A percentile compares a stretch with the other conserved stretches of the same genome.
Conservation (phyloP, 2,888 invertebrate genomes). For the Megamerina dolium region DNA sequence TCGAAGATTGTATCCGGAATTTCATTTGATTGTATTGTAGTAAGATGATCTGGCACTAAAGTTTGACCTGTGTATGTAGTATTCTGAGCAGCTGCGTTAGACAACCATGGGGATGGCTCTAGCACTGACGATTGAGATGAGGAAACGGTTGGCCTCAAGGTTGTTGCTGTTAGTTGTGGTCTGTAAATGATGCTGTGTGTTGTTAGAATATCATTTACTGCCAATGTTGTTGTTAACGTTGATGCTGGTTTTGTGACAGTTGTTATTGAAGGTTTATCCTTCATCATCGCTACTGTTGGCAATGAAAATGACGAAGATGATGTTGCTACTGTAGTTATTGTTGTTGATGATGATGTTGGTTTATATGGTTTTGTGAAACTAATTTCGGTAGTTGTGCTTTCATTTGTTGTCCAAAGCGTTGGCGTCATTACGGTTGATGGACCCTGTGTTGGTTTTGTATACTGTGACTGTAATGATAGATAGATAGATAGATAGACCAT, state of each 20-base stretch:
- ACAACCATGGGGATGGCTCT: constrained; percentile 6
- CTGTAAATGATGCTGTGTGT: too few relatives aligned
- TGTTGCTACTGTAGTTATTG: constrained; percentile 9
- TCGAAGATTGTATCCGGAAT: constrained; percentile 37
- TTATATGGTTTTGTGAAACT: constrained; percentile 12
- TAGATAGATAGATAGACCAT: too few relatives aligned
- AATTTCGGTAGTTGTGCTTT: too few relatives aligned
- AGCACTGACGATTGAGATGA: constrained; percentile 10
- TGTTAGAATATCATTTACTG: too few relatives aligned
- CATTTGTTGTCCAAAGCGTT: too few relatives aligned
- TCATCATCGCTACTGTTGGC: constrained; percentile 13
- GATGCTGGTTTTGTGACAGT: constrained; percentile 11
- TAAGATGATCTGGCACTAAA: constrained; percentile 26
- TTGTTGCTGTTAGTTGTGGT: constrained; percentile 27
- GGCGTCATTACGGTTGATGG: constrained; percentile 16
- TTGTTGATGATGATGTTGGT: constrained; percentile 9
- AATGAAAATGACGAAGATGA: constrained; percentile 10
- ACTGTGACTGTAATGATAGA: constrained; percentile 8
- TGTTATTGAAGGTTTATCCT: constrained; percentile 10
- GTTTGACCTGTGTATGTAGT: constrained; percentile 13
- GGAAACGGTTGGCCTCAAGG: constrained; percentile 21
- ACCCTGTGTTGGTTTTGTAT: neutral
- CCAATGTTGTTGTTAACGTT: constrained; percentile 18
- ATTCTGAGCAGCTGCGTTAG: constrained; percentile 6
- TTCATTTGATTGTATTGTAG: constrained; percentile 46